Conservation (phyloP, 2,113 vertebrate genomes). For the Willisornis vidua region DNA sequence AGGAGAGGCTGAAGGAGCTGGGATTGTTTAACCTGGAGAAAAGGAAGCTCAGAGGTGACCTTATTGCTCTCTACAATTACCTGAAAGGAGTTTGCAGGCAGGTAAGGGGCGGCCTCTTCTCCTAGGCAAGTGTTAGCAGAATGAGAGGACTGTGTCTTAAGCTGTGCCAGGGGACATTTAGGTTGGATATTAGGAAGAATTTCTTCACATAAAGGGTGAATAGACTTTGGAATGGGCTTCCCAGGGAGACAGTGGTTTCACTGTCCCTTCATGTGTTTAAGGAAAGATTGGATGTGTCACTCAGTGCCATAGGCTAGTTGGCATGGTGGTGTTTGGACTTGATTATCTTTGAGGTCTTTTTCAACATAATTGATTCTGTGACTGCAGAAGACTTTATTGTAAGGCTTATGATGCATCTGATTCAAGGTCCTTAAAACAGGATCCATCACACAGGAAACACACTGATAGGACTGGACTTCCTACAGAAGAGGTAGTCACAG, state of each 20-base stretch:
- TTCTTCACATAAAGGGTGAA: background rate
- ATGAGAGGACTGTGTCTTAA: background rate
- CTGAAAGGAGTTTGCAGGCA: background rate
- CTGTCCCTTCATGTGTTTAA: background rate
- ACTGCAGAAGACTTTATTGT: background rate
- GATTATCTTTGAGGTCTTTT: background rate
- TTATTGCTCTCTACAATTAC: accelerated
- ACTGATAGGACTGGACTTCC: background rate
- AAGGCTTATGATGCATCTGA: background rate
- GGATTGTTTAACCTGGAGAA: background rate
- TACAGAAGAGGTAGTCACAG: background rate
- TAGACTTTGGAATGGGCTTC: background rate
- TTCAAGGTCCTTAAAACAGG: background rate
- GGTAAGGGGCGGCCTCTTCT: accelerated
- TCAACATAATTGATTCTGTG: background rate
- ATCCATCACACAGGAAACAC: background rate
- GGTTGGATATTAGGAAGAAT: background rate
- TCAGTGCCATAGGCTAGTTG: background rate
- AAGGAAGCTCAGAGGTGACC: background rate
- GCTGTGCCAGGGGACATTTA: background rate
- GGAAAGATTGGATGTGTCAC: accelerated
- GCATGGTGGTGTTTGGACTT: accelerated
- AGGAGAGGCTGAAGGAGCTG: background rate
- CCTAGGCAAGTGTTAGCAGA: too few relatives aligned
- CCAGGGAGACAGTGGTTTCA: background rate